Evolutionary conservation across 35 echinoderm and acorn worm genomes (phyloP).

Genomic region (Antedon bifida): DNA sequence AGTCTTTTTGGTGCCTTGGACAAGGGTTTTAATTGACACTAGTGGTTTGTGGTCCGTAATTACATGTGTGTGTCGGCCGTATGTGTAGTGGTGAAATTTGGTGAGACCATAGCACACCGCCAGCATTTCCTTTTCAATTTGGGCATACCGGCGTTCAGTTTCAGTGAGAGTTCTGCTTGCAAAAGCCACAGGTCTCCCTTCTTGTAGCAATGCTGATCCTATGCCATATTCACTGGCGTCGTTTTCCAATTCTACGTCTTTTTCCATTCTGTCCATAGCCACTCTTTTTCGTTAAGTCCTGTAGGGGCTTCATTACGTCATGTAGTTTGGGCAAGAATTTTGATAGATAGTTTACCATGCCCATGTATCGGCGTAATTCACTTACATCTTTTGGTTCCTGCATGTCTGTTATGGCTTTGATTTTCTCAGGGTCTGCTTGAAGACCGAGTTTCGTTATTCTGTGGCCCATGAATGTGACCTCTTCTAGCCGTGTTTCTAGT

Average conservation of each 20-base stretch:
- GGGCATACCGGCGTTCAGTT: slow-evolving; percentile 30
- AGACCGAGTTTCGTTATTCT: slow-evolving; percentile 7
- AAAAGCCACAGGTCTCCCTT: slow-evolving; percentile 35
- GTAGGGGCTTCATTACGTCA: slow-evolving; percentile 4
- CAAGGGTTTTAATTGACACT: slow-evolving; percentile 48
- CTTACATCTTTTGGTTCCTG: neutral
- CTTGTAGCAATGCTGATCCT: slow-evolving; percentile 34
- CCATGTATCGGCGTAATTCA: slow-evolving; percentile 21
- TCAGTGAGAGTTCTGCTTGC: slow-evolving; percentile 39
- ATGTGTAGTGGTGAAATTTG: slow-evolving; percentile 49
- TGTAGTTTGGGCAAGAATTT: slow-evolving; percentile 28
- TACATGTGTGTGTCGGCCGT: slow-evolving; percentile 20
- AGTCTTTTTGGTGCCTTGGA: slow-evolving; percentile 28
- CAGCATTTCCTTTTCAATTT: slow-evolving; percentile 43
- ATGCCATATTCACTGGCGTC: slow-evolving; percentile 33
- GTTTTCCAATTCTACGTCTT: slow-evolving; percentile 13
- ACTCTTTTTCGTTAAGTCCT: neutral
- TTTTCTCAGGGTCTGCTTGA: slow-evolving; percentile 1
- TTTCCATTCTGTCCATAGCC: neutral
- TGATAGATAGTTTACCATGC: slow-evolving; percentile 17
- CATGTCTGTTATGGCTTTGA: slow-evolving; percentile 8
- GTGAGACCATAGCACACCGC: slow-evolving; percentile 30
- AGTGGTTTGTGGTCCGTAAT: slow-evolving; percentile 44
- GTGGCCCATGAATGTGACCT: slow-evolving; percentile 18
- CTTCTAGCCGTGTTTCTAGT: slow-evolving; percentile 1